These are phyloP conservation scores for Cyanistes caeruleus DNA, from an alignment of 2,113 vertebrate species.

Conservation along the genomic window DNA sequence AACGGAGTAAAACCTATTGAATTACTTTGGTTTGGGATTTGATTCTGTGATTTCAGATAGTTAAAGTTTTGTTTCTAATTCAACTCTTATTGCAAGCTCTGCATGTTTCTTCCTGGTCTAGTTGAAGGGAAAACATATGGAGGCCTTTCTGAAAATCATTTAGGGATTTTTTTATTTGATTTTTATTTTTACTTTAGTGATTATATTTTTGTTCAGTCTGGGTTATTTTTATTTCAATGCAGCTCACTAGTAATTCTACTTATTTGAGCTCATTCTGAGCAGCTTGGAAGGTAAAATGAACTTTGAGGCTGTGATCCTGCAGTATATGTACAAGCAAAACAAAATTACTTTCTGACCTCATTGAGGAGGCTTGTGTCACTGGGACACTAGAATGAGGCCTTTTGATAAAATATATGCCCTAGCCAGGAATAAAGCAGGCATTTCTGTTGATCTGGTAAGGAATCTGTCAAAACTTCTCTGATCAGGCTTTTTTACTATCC, in stretches of 20 bases:
- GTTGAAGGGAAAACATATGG: not conserved
- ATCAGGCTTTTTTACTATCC: slow-evolving; percentile 83
- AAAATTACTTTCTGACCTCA: slow-evolving; percentile 1
- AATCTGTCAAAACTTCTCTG: slow-evolving; percentile 79
- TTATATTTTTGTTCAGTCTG: slow-evolving; percentile 6
- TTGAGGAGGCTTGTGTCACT: not conserved
- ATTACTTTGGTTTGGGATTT: not conserved
- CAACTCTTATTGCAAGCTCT: not conserved
- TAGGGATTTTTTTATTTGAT: not conserved
- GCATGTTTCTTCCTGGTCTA: slow-evolving; percentile 2
- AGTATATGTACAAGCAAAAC: not conserved
- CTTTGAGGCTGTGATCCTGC: not conserved
- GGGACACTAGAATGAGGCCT: not conserved
- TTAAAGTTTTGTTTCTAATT: not conserved
- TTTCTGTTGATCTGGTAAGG: slow-evolving; percentile 66
- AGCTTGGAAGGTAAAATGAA: not conserved
- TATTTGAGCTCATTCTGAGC: slow-evolving; percentile 42
- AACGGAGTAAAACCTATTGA: not conserved
- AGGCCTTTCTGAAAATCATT: not conserved
- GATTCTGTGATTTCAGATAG: slow-evolving; percentile 5
- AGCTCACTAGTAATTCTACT: slow-evolving; percentile 28
- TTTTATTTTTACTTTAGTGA: not conserved
- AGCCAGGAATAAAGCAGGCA: slow-evolving; percentile 46
- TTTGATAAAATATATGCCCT: slow-evolving; percentile 33
- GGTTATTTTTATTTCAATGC: slow-evolving; percentile 48